These are phyloP conservation scores for Artemia sinica DNA, from an alignment of 2,888 invertebrate species.

Conservation along the genomic window DNA sequence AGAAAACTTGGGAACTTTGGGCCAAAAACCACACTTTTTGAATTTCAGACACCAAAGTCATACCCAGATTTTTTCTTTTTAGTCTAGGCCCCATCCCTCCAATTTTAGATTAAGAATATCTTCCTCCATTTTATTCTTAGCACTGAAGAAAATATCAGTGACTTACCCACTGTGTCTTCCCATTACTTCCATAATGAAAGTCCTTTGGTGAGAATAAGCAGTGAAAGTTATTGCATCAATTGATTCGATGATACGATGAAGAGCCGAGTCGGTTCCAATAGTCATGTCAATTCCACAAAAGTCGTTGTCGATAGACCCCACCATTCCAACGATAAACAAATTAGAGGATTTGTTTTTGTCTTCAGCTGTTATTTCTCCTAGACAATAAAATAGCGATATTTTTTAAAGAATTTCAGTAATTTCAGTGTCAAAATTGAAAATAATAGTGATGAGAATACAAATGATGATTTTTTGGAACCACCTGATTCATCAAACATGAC, in stretches of 20 bases:
- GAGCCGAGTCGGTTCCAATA: slow-evolving; percentile 91
- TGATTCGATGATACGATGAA: slow-evolving; percentile 94
- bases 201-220: slow-evolving; percentile 94
- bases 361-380: slow-evolving; percentile 50
- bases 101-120: no score
- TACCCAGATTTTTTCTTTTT: no score
- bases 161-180: slow-evolving; percentile 96
- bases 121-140: no score
- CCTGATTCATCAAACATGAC: no score
- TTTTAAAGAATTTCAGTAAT: no score
- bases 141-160: neutral
- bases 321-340: slow-evolving; percentile 89
- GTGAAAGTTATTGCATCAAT: slow-evolving; percentile 96
- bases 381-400: neutral
- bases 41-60: no score
- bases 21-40: no score
- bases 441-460: no score
- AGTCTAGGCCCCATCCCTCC: no score
- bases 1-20: no score
- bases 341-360: slow-evolving; percentile 52
- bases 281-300: slow-evolving; percentile 99
- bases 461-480: no score
- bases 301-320: slow-evolving; percentile 98
- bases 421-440: no score
- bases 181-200: slow-evolving; percentile 99